These are phyloP conservation scores for Nycticorax nycticorax DNA, from an alignment of 2,113 vertebrate genomes.

Conservation along the genomic window DNA sequence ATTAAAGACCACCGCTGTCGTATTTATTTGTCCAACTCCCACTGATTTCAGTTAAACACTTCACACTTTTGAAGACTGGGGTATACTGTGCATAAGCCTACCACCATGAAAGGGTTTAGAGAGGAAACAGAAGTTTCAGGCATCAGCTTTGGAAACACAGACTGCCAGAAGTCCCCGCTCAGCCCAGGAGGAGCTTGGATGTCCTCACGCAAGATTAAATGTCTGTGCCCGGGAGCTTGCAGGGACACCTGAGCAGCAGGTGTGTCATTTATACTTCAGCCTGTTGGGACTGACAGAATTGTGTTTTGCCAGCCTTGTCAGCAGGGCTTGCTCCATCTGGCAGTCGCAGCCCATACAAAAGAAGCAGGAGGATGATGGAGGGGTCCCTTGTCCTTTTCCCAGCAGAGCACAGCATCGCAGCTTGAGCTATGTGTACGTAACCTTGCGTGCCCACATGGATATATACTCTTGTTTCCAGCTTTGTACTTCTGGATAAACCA, in stretches of 20 bases:
- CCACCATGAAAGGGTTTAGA: not conserved
- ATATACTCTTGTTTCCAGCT: not conserved
- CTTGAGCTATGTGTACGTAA: not conserved
- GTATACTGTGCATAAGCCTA: not conserved
- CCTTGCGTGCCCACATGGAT: not conserved
- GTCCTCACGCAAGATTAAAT: not conserved
- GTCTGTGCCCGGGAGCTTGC: not conserved
- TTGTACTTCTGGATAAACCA: not conserved
- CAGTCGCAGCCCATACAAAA: not conserved
- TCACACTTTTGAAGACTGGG: not conserved
- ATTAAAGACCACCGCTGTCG: not conserved
- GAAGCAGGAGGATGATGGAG: not conserved
- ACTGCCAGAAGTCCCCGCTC: not conserved
- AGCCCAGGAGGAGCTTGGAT: not conserved
- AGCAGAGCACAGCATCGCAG: not conserved
- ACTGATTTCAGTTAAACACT: not conserved
- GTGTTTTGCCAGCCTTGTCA: not conserved
- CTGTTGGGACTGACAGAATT: not conserved
- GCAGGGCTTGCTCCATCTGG: not conserved
- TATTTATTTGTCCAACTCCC: not conserved
- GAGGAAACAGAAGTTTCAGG: not conserved
- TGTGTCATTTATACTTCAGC: not conserved
- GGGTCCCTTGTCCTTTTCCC: not conserved
- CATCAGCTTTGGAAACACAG: not conserved
- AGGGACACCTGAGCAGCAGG: constrained; percentile 29